Evolutionary conservation across 1,140 invertebrate genomes (phyloP).

Genomic region (Drosophila malerkotliana): DNA sequence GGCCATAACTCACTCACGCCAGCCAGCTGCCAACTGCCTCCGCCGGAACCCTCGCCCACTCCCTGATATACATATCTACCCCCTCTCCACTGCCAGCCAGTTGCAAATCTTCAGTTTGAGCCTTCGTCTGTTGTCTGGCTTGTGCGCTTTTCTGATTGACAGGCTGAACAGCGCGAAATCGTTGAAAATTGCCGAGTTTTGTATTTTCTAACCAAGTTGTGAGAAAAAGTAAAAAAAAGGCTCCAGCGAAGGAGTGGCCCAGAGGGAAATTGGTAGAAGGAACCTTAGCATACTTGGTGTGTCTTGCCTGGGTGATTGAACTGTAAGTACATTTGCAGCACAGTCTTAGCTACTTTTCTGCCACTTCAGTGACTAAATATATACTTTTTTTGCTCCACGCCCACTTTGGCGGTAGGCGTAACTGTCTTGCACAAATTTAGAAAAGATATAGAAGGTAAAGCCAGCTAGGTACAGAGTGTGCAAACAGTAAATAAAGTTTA

Average conservation of each 20-base stretch:
- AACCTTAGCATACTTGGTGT: conserved; percentile 31
- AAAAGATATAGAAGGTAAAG: not conserved
- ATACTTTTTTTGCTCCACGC: conserved; percentile 10
- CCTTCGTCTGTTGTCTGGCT: conserved; percentile 44
- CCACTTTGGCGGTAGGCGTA: conserved; percentile 21
- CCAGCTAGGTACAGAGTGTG: conserved; percentile 3
- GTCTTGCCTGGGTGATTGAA: conserved; percentile 67
- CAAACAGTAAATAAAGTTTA: conserved; percentile 79
- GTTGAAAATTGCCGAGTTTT: conserved; percentile 67
- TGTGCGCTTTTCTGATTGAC: conserved; percentile 71
- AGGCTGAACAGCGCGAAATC: conserved; percentile 64
- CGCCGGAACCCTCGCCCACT: not conserved
- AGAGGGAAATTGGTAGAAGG: not conserved
- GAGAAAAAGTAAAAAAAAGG: not conserved
- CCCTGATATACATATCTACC: not conserved
- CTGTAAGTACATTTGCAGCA: conserved; percentile 66
- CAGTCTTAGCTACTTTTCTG: conserved; percentile 1
- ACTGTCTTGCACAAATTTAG: conserved; percentile 14
- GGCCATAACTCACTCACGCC: conserved; percentile 50
- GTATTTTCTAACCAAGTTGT: conserved; percentile 49
- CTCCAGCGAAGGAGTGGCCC: not conserved
- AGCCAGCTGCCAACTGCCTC: conserved; percentile 32
- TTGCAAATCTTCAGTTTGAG: conserved; percentile 13
- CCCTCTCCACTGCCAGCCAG: not conserved
- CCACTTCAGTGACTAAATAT: conserved; percentile 5